Percentiles rank a stretch among this genome's conserved stretches.
Conservation (phyloP, 2,113 vertebrate species). For the Pelobates fuscus region DNA sequence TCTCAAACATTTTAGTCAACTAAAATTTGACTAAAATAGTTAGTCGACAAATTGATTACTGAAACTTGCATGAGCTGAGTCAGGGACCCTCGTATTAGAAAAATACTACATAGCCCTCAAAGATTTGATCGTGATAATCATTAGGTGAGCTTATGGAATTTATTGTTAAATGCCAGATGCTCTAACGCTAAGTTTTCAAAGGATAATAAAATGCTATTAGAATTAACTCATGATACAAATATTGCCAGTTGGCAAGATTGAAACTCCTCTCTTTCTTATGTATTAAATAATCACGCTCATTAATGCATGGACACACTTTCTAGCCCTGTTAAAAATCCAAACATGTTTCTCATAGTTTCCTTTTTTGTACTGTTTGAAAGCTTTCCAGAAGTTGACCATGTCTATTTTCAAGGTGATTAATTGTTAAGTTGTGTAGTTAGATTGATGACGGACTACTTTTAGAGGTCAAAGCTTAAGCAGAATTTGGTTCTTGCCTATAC, state of each 20-base stretch:
- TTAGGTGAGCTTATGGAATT: too few species aligned
- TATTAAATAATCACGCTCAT: conserved; percentile 11
- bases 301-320: neutral
- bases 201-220: too few species aligned
- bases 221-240: neutral
- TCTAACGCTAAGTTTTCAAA: too few species aligned
- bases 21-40: too few species aligned
- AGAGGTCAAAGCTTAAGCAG: conserved; percentile 20
- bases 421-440: conserved; percentile 30
- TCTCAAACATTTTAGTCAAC: too few species aligned
- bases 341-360: conserved; percentile 11
- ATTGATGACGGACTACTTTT: conserved; percentile 24
- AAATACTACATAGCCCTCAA: too few species aligned
- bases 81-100: too few species aligned
- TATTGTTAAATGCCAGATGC: too few species aligned
- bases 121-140: too few species aligned
- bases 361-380: conserved; percentile 1
- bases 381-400: conserved; percentile 1
- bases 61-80: too few species aligned
- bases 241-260: neutral
- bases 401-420: conserved; percentile 30
- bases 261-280: neutral
- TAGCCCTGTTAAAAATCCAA: conserved; percentile 1
- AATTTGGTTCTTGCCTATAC: neutral
- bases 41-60: too few species aligned